Percentiles rank a stretch among this genome's conserved stretches.
Evolutionary conservation across 30 jellyfish, hydroid and myxozoan genomes (phyloP).

Genomic region (Rhopilema esculentum): DNA sequence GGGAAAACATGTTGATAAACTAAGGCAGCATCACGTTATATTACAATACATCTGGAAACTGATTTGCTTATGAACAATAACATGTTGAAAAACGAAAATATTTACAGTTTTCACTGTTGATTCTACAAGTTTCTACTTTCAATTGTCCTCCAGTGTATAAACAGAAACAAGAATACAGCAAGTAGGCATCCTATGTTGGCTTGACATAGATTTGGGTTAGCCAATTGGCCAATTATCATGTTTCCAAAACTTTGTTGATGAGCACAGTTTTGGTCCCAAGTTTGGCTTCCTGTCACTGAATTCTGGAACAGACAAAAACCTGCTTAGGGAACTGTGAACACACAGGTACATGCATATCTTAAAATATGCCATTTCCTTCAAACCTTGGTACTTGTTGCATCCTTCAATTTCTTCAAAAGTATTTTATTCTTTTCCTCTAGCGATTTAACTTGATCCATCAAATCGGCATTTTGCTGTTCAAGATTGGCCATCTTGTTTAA

Average conservation of each 20-base stretch:
- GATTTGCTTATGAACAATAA: too few relatives aligned
- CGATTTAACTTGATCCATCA: conserved; percentile 47
- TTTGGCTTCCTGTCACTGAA: not conserved
- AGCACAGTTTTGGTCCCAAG: not conserved
- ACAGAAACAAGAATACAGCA: too few relatives aligned
- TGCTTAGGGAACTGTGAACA: not conserved
- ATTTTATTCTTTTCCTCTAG: conserved; percentile 65
- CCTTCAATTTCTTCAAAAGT: conserved; percentile 52
- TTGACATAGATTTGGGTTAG: too few relatives aligned
- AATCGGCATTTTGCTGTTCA: conserved; percentile 64
- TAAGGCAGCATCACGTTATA: too few relatives aligned
- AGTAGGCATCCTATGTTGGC: too few relatives aligned
- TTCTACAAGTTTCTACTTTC: too few relatives aligned
- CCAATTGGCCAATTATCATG: not conserved
- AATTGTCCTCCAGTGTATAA: too few relatives aligned
- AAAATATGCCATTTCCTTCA: not conserved
- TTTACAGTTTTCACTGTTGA: too few relatives aligned
- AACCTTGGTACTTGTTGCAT: not conserved
- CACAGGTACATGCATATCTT: not conserved
- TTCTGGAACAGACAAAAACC: not conserved
- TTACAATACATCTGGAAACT: too few relatives aligned
- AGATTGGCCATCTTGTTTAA: conserved; percentile 55
- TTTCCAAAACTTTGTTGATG: not conserved
- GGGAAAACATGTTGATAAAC: too few relatives aligned
- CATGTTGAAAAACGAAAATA: too few relatives aligned